These are phyloP conservation scores for Lytechinus variegatus DNA, from an alignment of 35 echinoderm and acorn worm species.

Conservation along the genomic window DNA sequence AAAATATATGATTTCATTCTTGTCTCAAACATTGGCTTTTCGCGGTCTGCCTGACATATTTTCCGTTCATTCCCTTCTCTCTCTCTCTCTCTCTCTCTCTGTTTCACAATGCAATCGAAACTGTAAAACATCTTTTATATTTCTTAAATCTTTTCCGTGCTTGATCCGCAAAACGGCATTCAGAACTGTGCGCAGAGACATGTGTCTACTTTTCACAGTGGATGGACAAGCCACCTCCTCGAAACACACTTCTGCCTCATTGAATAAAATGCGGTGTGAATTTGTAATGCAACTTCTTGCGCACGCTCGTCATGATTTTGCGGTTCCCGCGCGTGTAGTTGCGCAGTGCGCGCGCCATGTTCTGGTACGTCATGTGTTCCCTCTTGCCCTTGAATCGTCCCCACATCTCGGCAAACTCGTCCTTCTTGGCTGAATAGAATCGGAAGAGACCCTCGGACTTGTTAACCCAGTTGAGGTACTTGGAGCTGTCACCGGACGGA, in stretches of 20 bases:
- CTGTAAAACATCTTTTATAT: neutral
- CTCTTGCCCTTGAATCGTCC: constrained; percentile 86
- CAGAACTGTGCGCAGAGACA: neutral
- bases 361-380: constrained; percentile 97
- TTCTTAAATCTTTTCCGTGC: neutral
- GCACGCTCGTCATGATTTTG: constrained; percentile 81
- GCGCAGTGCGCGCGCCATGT: constrained; percentile 92
- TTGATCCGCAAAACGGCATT: neutral
- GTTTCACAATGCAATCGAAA: neutral
- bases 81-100: no score
- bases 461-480: constrained; percentile 88
- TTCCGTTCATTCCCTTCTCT: neutral
- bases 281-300: constrained; percentile 90
- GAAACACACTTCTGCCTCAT: neutral
- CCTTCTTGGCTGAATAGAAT: constrained; percentile 90
- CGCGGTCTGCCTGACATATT: neutral
- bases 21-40: neutral
- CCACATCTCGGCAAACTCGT: constrained; percentile 92
- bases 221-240: neutral
- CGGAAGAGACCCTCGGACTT: constrained; percentile 82
- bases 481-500: constrained; percentile 12
- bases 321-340: constrained; percentile 85
- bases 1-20: neutral
- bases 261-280: constrained; percentile 60
- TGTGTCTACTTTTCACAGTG: neutral